Evolutionary conservation across 2,113 vertebrate genomes (phyloP).

Genomic region (Illadopsis cleaveri): DNA sequence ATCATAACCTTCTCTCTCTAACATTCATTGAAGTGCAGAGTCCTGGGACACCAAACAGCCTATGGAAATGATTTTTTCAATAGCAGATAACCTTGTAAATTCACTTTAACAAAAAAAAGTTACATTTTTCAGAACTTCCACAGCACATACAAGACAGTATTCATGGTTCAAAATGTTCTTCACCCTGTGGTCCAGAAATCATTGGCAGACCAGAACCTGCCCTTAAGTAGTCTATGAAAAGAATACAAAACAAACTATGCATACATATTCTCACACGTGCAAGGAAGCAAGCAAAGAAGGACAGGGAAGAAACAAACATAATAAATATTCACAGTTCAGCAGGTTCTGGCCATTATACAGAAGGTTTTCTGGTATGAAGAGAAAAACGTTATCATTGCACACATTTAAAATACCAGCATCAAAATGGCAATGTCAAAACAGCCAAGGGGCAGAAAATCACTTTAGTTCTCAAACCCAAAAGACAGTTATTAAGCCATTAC

Average conservation of each 20-base stretch:
- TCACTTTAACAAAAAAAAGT: neutral
- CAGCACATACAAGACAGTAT: neutral
- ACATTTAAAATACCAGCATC: neutral
- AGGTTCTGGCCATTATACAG: neutral
- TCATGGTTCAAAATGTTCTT: neutral
- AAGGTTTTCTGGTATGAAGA: neutral
- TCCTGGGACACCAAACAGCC: fast-evolving
- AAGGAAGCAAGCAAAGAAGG: neutral
- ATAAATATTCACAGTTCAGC: neutral
- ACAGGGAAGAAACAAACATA: neutral
- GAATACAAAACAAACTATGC: neutral
- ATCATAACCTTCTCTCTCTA: neutral
- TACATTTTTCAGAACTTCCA: neutral
- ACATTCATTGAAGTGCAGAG: neutral
- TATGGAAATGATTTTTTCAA: neutral
- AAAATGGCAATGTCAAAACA: neutral
- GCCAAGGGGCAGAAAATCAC: neutral
- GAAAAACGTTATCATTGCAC: neutral
- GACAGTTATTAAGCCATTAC: neutral
- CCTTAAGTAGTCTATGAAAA: neutral
- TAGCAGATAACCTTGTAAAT: neutral
- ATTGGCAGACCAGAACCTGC: neutral
- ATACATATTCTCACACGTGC: neutral
- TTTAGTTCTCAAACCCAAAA: neutral
- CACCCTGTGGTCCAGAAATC: neutral